Evolutionary conservation across 2,797 vertebrate species (phyloP).

Genomic region (Acestrorhynchus altus): DNA sequence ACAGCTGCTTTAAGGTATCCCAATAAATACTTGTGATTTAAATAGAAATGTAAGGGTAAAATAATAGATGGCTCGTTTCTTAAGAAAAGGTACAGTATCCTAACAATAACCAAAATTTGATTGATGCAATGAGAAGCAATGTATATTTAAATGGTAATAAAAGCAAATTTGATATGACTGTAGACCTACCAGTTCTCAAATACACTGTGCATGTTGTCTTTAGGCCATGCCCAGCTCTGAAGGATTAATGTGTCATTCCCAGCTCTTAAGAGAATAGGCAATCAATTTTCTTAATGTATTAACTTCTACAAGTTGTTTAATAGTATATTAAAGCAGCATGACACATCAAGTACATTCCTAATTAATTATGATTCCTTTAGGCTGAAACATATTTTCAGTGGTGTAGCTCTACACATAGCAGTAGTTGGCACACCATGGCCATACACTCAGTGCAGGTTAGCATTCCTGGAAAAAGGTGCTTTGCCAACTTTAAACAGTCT

Average conservation of each 20-base stretch:
- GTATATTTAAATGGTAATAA: constrained; percentile 7
- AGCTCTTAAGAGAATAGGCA: constrained; percentile 38
- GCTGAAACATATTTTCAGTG: not conserved
- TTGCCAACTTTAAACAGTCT: not conserved
- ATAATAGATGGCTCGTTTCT: too few relatives aligned
- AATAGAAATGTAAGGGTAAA: too few relatives aligned
- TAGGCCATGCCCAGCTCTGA: constrained; percentile 15
- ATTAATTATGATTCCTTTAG: constrained; percentile 38
- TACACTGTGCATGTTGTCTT: not conserved
- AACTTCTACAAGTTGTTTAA: constrained; percentile 52
- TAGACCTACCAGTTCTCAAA: constrained; percentile 7
- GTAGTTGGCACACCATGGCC: not conserved
- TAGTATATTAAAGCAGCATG: constrained; percentile 51
- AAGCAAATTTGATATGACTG: constrained; percentile 36
- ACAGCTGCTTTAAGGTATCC: too few relatives aligned
- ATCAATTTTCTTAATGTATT: constrained; percentile 55
- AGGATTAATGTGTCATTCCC: constrained; percentile 39
- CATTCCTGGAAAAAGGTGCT: not conserved
- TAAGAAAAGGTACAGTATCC: not conserved
- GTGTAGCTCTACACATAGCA: not conserved
- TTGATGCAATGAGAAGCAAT: not conserved
- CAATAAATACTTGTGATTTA: too few relatives aligned
- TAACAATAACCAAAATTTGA: not conserved
- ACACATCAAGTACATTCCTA: constrained; percentile 50
- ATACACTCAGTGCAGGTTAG: not conserved